Base-by-base conservation (phyloP, 2,888 invertebrate species). In the Aricia artaxerxes region DNA sequence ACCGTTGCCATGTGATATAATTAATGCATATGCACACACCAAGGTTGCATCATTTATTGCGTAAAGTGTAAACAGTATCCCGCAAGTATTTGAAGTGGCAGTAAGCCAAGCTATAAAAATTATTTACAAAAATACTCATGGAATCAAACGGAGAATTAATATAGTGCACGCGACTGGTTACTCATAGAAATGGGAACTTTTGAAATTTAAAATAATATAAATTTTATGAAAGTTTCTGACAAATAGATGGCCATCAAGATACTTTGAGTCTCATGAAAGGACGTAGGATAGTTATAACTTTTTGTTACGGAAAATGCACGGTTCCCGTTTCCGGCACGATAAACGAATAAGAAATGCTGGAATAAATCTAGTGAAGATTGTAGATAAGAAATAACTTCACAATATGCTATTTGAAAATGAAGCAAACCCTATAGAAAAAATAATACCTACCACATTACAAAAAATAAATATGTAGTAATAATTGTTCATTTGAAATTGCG, bases 1-100 rank as follows among this genome's bases (percentile, higher is more conserved):
- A 53, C 7, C 16, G 57, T 53, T 57, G 35, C 53, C 76, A 38
- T 57, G 76, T 53, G 57, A 76, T 69, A 49, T 75, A 49, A 73
- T 44, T 75, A 13, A 76, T 76, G 53, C 53, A 76, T 76, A 31
- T 75, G 57, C 76, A 76, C 57, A n/a, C 24, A 76, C 13, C 57
- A 76, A 76, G 76, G 76, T 76, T 76, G 31, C 53, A 49, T 76
- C 16, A 57, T 76, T 75, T 57, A 76, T 2, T 1, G 53, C 2
- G n/a, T 49, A 53, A 53, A 53, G 53, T 1, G n/a, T 49, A 53
- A 53, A 53, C 53, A 53, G 13, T 57, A 53, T 31, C 31, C 53
- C 49, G n/a, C 9, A 35, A 16, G 31, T 76, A 76, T 31, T 49
- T 16, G 1, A 2, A 53, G 53, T 76, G 76, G 76, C 76, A 53